phyloP scores from a whole-genome alignment of 2,113 vertebrate species.

The Corythoichthys haematopterus region DNA sequence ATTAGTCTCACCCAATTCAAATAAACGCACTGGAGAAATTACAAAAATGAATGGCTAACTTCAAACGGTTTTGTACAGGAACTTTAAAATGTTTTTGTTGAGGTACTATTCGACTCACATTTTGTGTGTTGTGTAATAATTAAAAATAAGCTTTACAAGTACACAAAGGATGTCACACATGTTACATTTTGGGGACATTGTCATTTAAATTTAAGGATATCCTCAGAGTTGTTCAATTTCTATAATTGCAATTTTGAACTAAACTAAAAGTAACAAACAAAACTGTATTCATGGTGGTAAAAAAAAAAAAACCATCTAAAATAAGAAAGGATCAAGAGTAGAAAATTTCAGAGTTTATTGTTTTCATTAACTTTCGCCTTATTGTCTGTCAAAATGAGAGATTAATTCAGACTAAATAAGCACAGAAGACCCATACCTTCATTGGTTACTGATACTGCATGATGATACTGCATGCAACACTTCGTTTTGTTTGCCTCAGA shows the following conservation, averaged over 20 bases:
- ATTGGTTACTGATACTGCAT: slow-evolving; percentile 9
- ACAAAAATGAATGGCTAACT: not conserved
- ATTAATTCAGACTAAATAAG: not conserved
- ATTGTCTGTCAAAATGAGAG: too few species aligned
- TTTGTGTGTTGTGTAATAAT: not conserved
- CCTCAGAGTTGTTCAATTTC: too few species aligned
- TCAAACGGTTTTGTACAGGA: not conserved
- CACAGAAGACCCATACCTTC: slow-evolving; percentile 55
- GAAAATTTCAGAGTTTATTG: too few species aligned
- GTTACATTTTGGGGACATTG: not conserved
- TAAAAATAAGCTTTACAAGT: not conserved
- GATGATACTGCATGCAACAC: slow-evolving; percentile 10
- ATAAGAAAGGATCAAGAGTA: too few species aligned
- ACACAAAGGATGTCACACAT: not conserved
- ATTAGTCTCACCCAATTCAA: not conserved
- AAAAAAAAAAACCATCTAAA: too few species aligned
- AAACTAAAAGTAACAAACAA: not conserved
- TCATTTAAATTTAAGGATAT: not conserved
- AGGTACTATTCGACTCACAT: not conserved
- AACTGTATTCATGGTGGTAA: too few species aligned
- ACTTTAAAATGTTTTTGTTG: not conserved
- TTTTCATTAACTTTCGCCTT: too few species aligned
- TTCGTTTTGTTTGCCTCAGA: slow-evolving; percentile 50
- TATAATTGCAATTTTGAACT: too few species aligned
- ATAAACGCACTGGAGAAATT: not conserved